Base-by-base conservation (phyloP, 2,888 invertebrate genomes). In the Thysanoteuthis rhombus region DNA sequence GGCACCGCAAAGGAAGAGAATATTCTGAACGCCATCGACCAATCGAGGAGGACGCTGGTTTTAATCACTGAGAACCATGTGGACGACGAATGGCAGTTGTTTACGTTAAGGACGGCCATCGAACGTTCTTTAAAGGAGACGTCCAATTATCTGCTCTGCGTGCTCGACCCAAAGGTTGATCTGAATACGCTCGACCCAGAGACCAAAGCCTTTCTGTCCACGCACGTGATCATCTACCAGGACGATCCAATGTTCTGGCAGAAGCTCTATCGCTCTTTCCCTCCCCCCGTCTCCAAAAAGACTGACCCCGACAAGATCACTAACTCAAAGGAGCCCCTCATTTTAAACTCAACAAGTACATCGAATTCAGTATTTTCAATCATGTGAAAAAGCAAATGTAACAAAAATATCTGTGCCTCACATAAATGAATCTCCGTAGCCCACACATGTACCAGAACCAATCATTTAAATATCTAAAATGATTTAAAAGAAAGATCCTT, bases 1-100 rank as follows among this genome's bases (percentile, higher is more conserved):
- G 95, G 95, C 16, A 95, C 95, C 1, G 94, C 95, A 3, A 95
- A 94, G 39, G 95, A 95, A 39, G 95, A 95, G 75, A 95, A 95
- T 58, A 94, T 95, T 90, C 90, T 95, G 22, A 94, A 94, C 22
- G 95, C 95, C 1, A 94, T 95, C 1, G 93, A 94, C 6, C 91
- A 89, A 32, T 94, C 95, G 91, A 89, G 93, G n/a, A 94, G 94
- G 45, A 95, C 95, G 28, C 28, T 95, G 6, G 95, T 95, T 89
- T 91, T 95, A 3, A 45, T 95, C 16, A 95, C 95, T 1, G 93
- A 93, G 5, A 92, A 92, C 10, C 94, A 94, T 40, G 93, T 94
- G 6, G 89, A 94, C 5, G 95, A 95, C 75, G 95, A 95, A 92
- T 95, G 95, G 95, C 94, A 95, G 8, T 93, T 95, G 42, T 95